A percentile compares a stretch with the other conserved stretches of the same genome.
Evolutionary conservation across 2,113 vertebrate genomes (phyloP).

Genomic region (Sakesphorus luctuosus): DNA sequence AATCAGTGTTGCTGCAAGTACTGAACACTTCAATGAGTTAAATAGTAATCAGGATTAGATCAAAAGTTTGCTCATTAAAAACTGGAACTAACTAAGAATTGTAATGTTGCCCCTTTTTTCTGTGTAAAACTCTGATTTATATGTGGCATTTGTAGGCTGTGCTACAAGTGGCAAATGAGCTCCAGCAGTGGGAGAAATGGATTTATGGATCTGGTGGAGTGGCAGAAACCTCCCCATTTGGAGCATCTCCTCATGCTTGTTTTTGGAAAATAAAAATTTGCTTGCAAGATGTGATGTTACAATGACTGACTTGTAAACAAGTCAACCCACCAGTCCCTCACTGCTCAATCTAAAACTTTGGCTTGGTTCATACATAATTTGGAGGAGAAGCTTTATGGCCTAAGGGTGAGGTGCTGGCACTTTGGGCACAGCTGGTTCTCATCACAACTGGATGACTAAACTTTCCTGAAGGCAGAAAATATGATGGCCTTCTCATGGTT

Average conservation of each 20-base stretch:
- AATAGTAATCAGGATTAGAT: neutral
- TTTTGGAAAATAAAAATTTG: neutral
- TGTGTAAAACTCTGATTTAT: neutral
- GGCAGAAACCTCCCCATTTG: neutral
- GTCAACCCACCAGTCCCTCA: neutral
- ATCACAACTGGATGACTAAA: neutral
- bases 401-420: neutral
- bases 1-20: neutral
- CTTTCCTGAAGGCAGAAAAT: neutral
- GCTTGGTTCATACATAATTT: neutral
- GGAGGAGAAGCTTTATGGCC: neutral
- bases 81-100: neutral
- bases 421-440: accelerated
- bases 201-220: neutral
- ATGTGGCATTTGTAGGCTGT: neutral
- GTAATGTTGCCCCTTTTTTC: neutral
- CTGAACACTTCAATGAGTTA: neutral
- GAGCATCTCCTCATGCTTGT: neutral
- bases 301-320: neutral
- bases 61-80: neutral
- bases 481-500: accelerated
- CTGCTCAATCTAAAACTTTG: neutral
- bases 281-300: neutral
- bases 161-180: neutral
- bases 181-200: neutral